Conservation (phyloP, 1,140 invertebrate species). For the Mycetomoellerius zeteki region DNA sequence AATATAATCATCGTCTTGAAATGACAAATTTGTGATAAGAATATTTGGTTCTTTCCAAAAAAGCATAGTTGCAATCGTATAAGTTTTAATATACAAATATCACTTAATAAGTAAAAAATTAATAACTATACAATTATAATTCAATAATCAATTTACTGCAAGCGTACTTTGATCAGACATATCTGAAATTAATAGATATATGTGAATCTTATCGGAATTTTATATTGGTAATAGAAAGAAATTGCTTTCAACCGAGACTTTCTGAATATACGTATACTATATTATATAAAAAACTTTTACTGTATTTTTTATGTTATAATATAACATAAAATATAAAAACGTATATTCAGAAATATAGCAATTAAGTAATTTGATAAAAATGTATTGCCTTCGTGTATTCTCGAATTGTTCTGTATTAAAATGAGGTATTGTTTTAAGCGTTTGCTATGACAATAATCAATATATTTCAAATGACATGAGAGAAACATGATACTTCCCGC, state of each 20-base stretch:
- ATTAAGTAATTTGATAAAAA: neutral
- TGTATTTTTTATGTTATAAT: neutral
- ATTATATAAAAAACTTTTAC: too few species aligned
- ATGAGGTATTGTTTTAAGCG: neutral
- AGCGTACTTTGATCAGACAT: neutral
- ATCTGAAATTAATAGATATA: slow-evolving; percentile 20
- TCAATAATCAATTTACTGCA: neutral
- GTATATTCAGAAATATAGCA: too few species aligned
- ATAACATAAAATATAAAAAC: too few species aligned
- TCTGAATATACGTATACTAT: neutral
- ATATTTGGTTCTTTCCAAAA: neutral
- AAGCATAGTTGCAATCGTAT: neutral
- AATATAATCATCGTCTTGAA: slow-evolving; percentile 31
- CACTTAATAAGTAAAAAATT: slow-evolving; percentile 1
- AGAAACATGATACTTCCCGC: slow-evolving; percentile 9
- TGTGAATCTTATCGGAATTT: slow-evolving; percentile 14
- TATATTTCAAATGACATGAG: slow-evolving; percentile 1
- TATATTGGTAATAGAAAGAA: neutral
- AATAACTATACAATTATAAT: slow-evolving; percentile 20
- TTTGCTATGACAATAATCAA: slow-evolving; percentile 40
- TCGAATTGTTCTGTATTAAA: slow-evolving; percentile 12
- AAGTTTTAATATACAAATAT: slow-evolving; percentile 1
- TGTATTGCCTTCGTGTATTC: neutral
- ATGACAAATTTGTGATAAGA: neutral
- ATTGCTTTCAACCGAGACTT: neutral